Conservation (phyloP, 2,888 invertebrate genomes). For the Smittia sp. region DNA sequence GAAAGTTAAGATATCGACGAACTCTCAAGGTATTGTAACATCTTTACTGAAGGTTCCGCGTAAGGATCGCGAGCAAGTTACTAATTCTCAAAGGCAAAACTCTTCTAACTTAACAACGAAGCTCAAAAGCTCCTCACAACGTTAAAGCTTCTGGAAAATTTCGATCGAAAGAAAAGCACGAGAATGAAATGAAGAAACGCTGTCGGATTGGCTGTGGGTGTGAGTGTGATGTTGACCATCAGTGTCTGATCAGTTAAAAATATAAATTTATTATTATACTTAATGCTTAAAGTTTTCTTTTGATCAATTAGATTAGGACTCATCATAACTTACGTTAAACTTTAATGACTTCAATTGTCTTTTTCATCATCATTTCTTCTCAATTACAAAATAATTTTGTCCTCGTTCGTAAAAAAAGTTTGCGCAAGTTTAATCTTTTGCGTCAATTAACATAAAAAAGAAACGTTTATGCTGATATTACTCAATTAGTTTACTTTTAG, state of each 20-base stretch:
- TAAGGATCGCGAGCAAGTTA: no score
- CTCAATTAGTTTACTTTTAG: constrained; percentile 12
- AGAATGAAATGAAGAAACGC: no score
- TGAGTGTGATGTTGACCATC: no score
- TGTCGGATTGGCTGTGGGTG: no score
- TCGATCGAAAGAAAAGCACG: no score
- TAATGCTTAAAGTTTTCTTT: constrained; percentile 14
- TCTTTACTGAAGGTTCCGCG: no score
- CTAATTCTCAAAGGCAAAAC: no score
- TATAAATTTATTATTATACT: constrained; percentile 9
- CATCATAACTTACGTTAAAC: constrained; percentile 31
- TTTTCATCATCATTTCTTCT: neutral
- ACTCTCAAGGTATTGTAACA: no score
- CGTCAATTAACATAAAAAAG: neutral
- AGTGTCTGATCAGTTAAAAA: neutral
- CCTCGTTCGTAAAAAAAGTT: constrained; percentile 11
- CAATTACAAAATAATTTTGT: constrained; percentile 3
- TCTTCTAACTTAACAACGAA: no score
- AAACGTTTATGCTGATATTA: constrained; percentile 1
- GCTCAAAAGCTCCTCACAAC: no score
- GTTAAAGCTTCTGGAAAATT: no score
- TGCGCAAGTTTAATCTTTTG: neutral
- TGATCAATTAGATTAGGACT: constrained; percentile 33
- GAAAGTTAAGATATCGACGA: no score
- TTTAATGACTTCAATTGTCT: constrained; percentile 41